Base-by-base conservation (phyloP, 2,113 vertebrate genomes). In the Percopsis transmontana region DNA sequence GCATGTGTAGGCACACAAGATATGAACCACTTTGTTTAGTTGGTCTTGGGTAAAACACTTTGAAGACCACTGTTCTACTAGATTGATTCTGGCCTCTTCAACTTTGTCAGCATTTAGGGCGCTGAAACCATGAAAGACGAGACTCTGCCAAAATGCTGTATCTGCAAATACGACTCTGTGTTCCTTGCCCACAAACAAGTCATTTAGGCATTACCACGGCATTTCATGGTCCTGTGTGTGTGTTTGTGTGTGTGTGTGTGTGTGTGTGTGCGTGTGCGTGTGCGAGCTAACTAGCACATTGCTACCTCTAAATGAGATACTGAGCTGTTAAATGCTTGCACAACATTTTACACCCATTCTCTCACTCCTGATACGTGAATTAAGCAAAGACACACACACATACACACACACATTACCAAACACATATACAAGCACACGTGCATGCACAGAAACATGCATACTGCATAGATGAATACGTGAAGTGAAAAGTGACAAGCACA, bases 51-150 rank as follows among this genome's bases (percentile, higher is more conserved):
- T 33, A 4, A 33, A 33, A 33, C 27, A 33, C 27, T 33, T 33
- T 33, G 27, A 33, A 33, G 27, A 33, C 27, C 27, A 33, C 27
- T 33, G 27, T 68, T 61, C 27, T 54, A 60, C 27, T 45, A 3
- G 50, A 54, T 54, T 33, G 66, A 65, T 68, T 44, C 70, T 13
- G 7, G 62, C 27, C 63, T 39, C 53, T 71, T 79, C 64, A 77
- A 66, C 79, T 59, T n/a, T 53, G 74, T 90, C 83, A 90, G 84
- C 84, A 19, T 73, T 79, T 44, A 62, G 48, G 57, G 61, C 76
- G 83, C 85, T 84, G 86, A 86, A 81, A 58, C 21, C 9, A 24
- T 70, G 87, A 89, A 87, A 86, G 62, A 76, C 70, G 77, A 85
- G 76, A 86, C 81, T 73, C 58, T 58, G 8, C 14, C 52, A 80